Base-by-base conservation (phyloP, 2,113 vertebrate species). In the Nyctereutes procyonoides region DNA sequence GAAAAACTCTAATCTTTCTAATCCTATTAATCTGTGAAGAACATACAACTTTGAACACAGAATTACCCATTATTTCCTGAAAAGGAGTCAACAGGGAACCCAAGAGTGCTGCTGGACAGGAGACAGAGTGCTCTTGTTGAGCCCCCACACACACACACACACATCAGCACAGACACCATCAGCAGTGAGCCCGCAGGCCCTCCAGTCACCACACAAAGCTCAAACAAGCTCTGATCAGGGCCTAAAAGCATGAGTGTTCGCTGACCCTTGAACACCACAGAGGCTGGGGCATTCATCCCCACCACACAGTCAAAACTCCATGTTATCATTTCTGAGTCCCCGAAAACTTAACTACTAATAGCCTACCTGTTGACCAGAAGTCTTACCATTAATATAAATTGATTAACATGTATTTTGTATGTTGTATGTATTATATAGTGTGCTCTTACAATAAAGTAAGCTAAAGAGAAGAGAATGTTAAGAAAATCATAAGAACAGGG, bases 71-170 rank as follows among this genome's bases (percentile, higher is more conserved):
- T 13, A 51, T 0, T 38, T 53, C 74, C 48, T 38, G 28, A 16
- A 22, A 35, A 55, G 26, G 11, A 55, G 63, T 56, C 71, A 16
- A 51, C 1, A 28, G 13, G 56, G 32, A 58, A 4, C n/a, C 60
- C n/a, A 30, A n/a, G 24, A 38, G 43, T 51, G 43, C 76, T 8
- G n/a, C 22, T 58, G 38, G 15, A 53, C 35, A 10, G 7, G 3
- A 35, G 60, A 82, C 43, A 13, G 15, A 7, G 26, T 0, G 6
- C 30, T 76, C 19, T 63, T 60, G 38, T n/a, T 30, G 16, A 77
- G 30, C 38, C 22, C 60, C 14, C 6, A 2, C 32, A 20, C 16
- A 22, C 26, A 4, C 19, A 0, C 7, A 20, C 43, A 2, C 43
- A 35, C 6, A 14, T 12, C 9, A 24, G 26, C 62, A 53, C 4